Base-by-base conservation (phyloP, 2,888 invertebrate genomes). In the Lepas anatifera region DNA sequence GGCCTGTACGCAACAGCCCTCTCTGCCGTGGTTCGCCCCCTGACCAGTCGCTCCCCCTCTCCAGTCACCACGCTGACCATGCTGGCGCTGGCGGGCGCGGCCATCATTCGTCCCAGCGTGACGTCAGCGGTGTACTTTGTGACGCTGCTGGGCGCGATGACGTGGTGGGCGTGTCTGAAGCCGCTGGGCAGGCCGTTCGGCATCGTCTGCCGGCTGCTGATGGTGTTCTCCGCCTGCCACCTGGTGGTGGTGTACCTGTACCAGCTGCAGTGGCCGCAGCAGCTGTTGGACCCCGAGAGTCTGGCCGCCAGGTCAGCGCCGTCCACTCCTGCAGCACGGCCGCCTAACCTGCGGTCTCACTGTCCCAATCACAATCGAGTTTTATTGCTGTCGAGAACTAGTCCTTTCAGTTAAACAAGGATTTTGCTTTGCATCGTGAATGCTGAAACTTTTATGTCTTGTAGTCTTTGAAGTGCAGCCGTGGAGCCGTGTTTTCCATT, bases 41-140 rank as follows among this genome's bases (percentile, higher is more conserved):
- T n/a, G n/a, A n/a, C n/a, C n/a, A n/a, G n/a, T n/a, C n/a, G 6
- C 32, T 35, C 35, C 4, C 37, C 39, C 37, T 39, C 25, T 0
- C 25, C 64, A 66, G 64, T 66, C 39, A 66, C 64, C 69, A 70
- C 71, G 0, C 58, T 74, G 50, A 71, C 72, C 3, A 27, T 73
- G 68, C 70, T 72, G 29, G 72, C 73, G n/a, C 80, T 90, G 75
- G 89, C 89, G 81, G 82, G 87, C 74, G 86, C 87, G 13, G 90
- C 89, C 1, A 87, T 89, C 72, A 81, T 93, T 78, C 85, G 89
- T 63, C 96, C 96, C 1, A 92, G 93, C 69, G 82, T 91, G 41
- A 86, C 88, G 32, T 90, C 90, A 52, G 89, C 89, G 16, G 84
- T 95, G 64, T 96, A 97, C 81, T 95, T 92, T 81, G 77, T 95